These are phyloP conservation scores for Yponomeuta malinellus DNA, from an alignment of 2,888 invertebrate genomes.

Conservation along the genomic window DNA sequence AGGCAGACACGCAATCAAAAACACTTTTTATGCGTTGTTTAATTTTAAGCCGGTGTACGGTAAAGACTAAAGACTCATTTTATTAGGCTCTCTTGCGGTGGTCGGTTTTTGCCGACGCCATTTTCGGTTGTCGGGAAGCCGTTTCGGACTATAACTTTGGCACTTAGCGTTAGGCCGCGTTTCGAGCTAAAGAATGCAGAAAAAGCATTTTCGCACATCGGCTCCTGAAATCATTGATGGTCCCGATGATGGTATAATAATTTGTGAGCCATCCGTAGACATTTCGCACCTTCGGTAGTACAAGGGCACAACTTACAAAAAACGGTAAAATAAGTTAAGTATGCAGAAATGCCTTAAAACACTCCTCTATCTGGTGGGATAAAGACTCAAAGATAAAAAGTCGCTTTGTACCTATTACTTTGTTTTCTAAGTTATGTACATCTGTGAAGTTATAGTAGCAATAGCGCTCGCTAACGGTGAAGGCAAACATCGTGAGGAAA, in stretches of 20 bases:
- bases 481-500: too few species aligned
- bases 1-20: slow-evolving; percentile 24
- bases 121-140: background rate
- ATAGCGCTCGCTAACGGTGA: too few species aligned
- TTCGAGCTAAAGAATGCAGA: background rate
- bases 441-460: too few species aligned
- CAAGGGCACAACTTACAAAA: too few species aligned
- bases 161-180: background rate
- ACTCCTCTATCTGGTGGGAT: too few species aligned
- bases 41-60: slow-evolving; percentile 20
- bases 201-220: background rate
- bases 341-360: too few species aligned
- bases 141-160: background rate
- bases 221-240: background rate
- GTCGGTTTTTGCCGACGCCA: slow-evolving; percentile 22
- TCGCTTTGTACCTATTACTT: too few species aligned
- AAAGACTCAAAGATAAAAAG: too few species aligned
- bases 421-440: too few species aligned
- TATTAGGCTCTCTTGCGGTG: slow-evolving; percentile 23
- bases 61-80: slow-evolving; percentile 23
- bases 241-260: background rate
- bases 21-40: slow-evolving; percentile 23
- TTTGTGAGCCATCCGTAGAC: background rate
- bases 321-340: too few species aligned
- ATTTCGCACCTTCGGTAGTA: too few species aligned